These are phyloP conservation scores for Fissipunctia ypsillon DNA, from an alignment of 2,888 invertebrate genomes.

Conservation along the genomic window DNA sequence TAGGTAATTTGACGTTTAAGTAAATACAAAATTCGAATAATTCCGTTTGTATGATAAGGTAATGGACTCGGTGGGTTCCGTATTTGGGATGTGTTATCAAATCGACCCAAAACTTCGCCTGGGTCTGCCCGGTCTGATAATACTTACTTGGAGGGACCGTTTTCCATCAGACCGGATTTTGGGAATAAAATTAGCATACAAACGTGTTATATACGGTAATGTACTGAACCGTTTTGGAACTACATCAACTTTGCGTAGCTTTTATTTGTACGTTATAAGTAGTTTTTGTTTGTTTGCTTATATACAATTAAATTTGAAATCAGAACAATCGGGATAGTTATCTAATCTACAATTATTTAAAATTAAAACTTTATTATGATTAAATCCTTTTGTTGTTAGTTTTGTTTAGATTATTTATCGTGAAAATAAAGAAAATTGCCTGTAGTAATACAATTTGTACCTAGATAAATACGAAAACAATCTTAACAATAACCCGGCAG, in stretches of 20 bases:
- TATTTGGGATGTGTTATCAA: conserved; percentile 82
- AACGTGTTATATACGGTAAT: conserved; percentile 85
- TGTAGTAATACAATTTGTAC: background rate
- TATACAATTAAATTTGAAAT: background rate
- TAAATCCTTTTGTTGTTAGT: too few species aligned
- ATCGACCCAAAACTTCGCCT: conserved; percentile 86
- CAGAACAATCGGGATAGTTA: background rate
- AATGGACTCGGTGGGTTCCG: conserved; percentile 74
- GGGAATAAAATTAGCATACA: conserved; percentile 88
- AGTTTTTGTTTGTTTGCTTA: conserved; percentile 44
- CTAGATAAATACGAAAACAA: background rate
- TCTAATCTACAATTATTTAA: too few species aligned
- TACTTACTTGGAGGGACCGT: conserved; percentile 79
- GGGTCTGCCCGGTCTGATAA: conserved; percentile 77
- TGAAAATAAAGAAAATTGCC: background rate
- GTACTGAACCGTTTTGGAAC: conserved; percentile 78
- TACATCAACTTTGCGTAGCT: conserved; percentile 68
- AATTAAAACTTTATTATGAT: too few species aligned
- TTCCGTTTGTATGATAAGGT: conserved; percentile 79
- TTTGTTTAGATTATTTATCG: too few species aligned
- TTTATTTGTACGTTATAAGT: conserved; percentile 43
- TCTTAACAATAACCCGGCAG: conserved; percentile 3
- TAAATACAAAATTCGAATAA: conserved; percentile 69
- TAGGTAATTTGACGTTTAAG: conserved; percentile 55
- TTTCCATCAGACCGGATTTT: conserved; percentile 86